Evolutionary conservation across 2,113 vertebrate species (phyloP).

Genomic region (Amphiprion ocellaris): DNA sequence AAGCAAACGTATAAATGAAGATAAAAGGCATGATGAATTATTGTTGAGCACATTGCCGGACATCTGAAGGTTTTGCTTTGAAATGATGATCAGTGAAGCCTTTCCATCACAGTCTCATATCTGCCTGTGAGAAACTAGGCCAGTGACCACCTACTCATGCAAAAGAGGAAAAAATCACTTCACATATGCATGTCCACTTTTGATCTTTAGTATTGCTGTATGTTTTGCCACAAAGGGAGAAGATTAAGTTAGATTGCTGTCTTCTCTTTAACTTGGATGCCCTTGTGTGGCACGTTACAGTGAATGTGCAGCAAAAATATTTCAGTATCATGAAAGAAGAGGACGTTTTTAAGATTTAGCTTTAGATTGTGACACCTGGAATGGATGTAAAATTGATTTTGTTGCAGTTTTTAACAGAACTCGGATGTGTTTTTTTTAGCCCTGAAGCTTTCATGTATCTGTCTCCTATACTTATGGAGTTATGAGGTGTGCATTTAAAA

Average conservation of each 20-base stretch:
- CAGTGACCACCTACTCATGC: conserved; percentile 31
- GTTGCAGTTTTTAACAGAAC: no score
- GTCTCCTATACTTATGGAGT: no score
- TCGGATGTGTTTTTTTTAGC: no score
- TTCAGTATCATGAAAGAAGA: no score
- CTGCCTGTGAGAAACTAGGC: conserved; percentile 34
- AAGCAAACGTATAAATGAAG: conserved; percentile 34
- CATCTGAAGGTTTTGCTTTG: conserved; percentile 59
- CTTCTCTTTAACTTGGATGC: conserved; percentile 12
- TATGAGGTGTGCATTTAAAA: no score
- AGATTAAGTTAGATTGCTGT: conserved; percentile 11
- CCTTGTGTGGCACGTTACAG: not conserved
- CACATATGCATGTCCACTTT: conserved; percentile 4
- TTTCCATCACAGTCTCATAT: conserved; percentile 43
- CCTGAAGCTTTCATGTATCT: no score
- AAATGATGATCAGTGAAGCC: conserved; percentile 60
- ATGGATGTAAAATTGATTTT: no score
- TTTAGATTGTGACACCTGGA: no score
- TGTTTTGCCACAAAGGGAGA: conserved; percentile 13
- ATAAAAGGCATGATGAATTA: conserved; percentile 55
- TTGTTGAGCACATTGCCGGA: conserved; percentile 35
- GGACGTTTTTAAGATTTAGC: no score
- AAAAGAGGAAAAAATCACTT: not conserved
- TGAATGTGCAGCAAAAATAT: no score
- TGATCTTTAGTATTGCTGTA: conserved; percentile 33